phyloP scores from a whole-genome alignment of 2,888 invertebrate species.

The Laothoe populi region DNA sequence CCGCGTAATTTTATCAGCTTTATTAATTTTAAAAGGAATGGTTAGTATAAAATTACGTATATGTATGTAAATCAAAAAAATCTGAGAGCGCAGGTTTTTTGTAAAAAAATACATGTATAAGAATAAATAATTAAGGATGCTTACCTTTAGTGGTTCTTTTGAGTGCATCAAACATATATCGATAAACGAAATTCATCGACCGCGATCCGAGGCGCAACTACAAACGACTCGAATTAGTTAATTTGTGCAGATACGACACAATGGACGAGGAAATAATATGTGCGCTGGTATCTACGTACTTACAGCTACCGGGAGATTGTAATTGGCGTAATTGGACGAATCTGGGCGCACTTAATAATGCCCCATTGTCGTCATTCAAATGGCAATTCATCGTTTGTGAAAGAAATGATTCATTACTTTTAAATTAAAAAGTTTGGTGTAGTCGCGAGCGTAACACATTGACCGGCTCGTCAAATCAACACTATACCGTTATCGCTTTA shows the following conservation, averaged over 20 bases:
- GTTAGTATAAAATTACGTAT: too few species aligned
- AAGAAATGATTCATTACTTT: slow-evolving; percentile 79
- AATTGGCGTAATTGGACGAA: slow-evolving; percentile 84
- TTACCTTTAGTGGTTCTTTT: not conserved
- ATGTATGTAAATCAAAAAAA: not conserved
- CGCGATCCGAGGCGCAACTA: slow-evolving; percentile 43
- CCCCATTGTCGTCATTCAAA: slow-evolving; percentile 80
- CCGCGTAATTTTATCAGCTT: too few species aligned
- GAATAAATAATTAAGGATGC: not conserved
- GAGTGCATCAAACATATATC: slow-evolving; percentile 30
- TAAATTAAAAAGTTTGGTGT: slow-evolving; percentile 66
- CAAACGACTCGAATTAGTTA: slow-evolving; percentile 74
- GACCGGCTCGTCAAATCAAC: not conserved
- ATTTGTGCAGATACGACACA: slow-evolving; percentile 82
- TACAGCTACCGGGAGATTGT: slow-evolving; percentile 77
- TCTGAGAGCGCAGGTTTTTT: not conserved
- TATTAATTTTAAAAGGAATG: too few species aligned
- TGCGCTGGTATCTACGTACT: slow-evolving; percentile 58
- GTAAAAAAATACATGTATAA: not conserved
- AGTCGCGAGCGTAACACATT: slow-evolving; percentile 29
- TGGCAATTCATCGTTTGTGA: slow-evolving; percentile 79
- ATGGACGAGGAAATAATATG: slow-evolving; percentile 82
- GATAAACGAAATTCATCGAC: slow-evolving; percentile 36
- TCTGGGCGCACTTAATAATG: slow-evolving; percentile 82
- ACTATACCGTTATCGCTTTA: not conserved